Base-by-base conservation (phyloP, 2,888 invertebrate species). In the Himalopsyche kuldschensis region DNA sequence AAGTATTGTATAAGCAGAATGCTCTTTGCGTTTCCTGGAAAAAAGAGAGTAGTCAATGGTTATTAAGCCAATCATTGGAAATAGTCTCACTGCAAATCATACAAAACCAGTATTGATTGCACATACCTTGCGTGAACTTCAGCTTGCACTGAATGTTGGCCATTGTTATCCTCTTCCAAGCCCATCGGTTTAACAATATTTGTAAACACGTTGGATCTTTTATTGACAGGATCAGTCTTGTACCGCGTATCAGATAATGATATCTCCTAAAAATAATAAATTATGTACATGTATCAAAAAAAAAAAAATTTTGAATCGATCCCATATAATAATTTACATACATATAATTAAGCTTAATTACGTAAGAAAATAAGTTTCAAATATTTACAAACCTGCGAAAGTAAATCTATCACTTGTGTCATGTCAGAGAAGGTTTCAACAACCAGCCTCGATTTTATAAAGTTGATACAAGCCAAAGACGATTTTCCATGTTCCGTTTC, bases 341-440 rank as follows among this genome's bases (percentile, higher is more conserved):
- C 35, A 75, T 4, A 35, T 41, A 8, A 20, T 75, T 48, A 2
- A 10, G 5, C 8, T 41, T n/a, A n/a, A n/a, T n/a, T n/a, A n/a
- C n/a, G n/a, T n/a, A n/a, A n/a, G n/a, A n/a, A n/a, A n/a, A n/a
- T n/a, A n/a, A n/a, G n/a, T 30, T 5, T 75, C n/a, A 75, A n/a
- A n/a, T 30, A 78, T 20, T 8, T 41, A 75, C 8, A 24, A 80
- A 93, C 98, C 90, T 96, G 96, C 0, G 98, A 98, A 0, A 98
- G 97, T 27, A 99, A 92, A 89, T 98, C 98, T 80, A 98, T 94
- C 88, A 98, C 98, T 90, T 97, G 97, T 17, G 97, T 95, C 77
- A 96, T 94, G 90, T 98, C 97, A 87, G 97, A 97, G 89, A 95
- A 95, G 4, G 95, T 95, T 89, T 98, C 98, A 80, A 97, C 94